Evolutionary conservation across 2,888 invertebrate species (phyloP), one percentile per base, ranked within the genome.

Genomic region (Acrocyrtus sp.): DNA sequence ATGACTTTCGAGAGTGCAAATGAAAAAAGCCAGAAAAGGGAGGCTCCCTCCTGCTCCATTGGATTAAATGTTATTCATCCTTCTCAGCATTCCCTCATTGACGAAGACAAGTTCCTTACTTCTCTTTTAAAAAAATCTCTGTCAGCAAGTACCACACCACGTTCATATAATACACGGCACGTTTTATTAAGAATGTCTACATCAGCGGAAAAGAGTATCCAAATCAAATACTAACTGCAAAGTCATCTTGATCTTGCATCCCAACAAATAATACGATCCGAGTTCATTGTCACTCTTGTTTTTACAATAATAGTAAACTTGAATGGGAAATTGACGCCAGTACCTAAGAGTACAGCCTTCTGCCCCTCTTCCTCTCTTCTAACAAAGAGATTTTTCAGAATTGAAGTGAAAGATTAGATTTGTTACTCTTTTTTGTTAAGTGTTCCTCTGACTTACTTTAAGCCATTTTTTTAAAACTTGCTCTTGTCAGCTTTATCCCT

Each of bases 1-100:
- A 34, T 34, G 34, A 12, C 6, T 34, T 34, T n/a, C n/a, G 34
- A 34, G 12, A 34, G 34, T 34, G 34, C 12, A 6, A 26, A 43
- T 45, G 27, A 51, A 39, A 21, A 47, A 24, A 50, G 57, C 50
- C 57, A 66, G 66, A 66, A 57, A 57, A 48, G 66, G 66, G 66
- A 66, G 66, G 26, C 66, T 66, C 66, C 60, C 60, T 60, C 60
- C 66, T 48, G 66, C 66, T 57, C 34, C 34, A 34, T 34, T 56
- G 57, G 66, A 66, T 48, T 66, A 65, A 63, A n/a, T 51, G 63
- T 63, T 56, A 54, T 56, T 43, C 29, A 62, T 51, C 62, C 51
- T 62, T 45, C 34, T 60, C 21, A 24, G 5, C 12, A 34, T 34
- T 34, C 34, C 34, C 34, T 34, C 12, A 34, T 34, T 34, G 34